Percentiles rank a stretch among this genome's conserved stretches.
phyloP scores from a whole-genome alignment of 1,140 invertebrate genomes.

The Drosophila sulfurigaster region DNA sequence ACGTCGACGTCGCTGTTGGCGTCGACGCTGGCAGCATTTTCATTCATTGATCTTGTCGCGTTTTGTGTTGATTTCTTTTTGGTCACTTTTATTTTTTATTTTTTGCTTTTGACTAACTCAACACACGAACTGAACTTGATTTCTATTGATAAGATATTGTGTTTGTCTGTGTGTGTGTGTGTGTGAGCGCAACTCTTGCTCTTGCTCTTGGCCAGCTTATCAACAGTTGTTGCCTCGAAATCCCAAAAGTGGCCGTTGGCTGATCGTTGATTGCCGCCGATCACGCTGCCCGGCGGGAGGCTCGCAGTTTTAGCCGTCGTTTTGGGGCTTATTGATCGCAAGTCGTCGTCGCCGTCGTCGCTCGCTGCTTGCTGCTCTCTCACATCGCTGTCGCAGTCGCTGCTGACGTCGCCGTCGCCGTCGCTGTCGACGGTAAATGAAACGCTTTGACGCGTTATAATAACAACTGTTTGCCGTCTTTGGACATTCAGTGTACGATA shows the following conservation, averaged over 20 bases:
- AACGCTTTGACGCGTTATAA: constrained; percentile 83
- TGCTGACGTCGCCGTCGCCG: constrained; percentile 26
- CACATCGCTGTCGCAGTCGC: neutral
- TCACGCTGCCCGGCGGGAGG: constrained; percentile 9
- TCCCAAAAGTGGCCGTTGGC: neutral
- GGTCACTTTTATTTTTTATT: neutral
- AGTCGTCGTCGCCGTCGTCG: constrained; percentile 6
- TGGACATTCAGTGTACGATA: constrained; percentile 83
- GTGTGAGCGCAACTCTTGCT: constrained; percentile 6
- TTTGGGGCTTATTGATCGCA: constrained; percentile 47
- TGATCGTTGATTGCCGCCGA: neutral
- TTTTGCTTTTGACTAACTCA: constrained; percentile 1
- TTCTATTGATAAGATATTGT: constrained; percentile 39
- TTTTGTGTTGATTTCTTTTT: neutral
- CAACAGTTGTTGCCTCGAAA: constrained; percentile 11
- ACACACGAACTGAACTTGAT: constrained; percentile 38
- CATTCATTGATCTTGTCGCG: constrained; percentile 47
- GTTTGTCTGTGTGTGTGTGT: neutral
- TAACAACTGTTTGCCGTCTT: constrained; percentile 84
- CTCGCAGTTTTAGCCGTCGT: constrained; percentile 36
- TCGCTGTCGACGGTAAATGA: constrained; percentile 52
- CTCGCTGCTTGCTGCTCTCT: constrained; percentile 28
- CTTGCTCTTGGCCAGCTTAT: constrained; percentile 19
- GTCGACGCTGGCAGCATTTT: constrained; percentile 33
- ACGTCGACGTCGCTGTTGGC: neutral